Conservation (phyloP, 2,113 vertebrate genomes). For the Cacatua alba region DNA sequence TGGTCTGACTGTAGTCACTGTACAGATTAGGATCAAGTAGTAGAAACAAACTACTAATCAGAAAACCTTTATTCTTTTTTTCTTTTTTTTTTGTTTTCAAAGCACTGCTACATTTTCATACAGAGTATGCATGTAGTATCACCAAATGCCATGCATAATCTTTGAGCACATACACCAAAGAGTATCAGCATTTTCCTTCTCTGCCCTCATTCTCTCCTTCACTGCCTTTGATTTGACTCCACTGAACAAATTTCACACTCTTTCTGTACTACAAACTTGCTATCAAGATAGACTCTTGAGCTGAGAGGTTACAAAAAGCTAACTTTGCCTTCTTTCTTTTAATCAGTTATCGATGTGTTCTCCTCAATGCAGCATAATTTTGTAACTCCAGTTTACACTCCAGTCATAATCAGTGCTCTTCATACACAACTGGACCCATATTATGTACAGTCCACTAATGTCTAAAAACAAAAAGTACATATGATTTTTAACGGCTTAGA, state of each 20-base stretch:
- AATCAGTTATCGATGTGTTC: background rate
- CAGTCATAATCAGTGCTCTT: background rate
- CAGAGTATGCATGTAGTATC: background rate
- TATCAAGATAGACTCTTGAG: background rate
- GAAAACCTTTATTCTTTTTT: background rate
- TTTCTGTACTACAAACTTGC: background rate
- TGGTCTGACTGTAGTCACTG: background rate
- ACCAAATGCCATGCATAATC: background rate
- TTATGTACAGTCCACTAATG: background rate
- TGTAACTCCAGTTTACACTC: background rate
- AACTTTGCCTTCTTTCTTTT: background rate
- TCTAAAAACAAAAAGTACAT: background rate
- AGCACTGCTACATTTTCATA: background rate
- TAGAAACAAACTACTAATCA: background rate
- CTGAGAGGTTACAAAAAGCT: background rate
- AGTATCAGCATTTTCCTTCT: background rate
- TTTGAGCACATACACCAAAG: background rate
- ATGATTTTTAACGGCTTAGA: background rate
- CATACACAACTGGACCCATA: background rate
- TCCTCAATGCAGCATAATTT: background rate
- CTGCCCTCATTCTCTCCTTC: background rate
- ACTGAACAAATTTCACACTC: background rate
- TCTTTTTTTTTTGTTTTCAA: background rate
- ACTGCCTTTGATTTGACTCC: background rate
- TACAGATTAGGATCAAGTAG: background rate